Evolutionary conservation across 1,140 invertebrate species (phyloP), one percentile per base, ranked within the genome.

Genomic region (Drosophila gunungcola): DNA sequence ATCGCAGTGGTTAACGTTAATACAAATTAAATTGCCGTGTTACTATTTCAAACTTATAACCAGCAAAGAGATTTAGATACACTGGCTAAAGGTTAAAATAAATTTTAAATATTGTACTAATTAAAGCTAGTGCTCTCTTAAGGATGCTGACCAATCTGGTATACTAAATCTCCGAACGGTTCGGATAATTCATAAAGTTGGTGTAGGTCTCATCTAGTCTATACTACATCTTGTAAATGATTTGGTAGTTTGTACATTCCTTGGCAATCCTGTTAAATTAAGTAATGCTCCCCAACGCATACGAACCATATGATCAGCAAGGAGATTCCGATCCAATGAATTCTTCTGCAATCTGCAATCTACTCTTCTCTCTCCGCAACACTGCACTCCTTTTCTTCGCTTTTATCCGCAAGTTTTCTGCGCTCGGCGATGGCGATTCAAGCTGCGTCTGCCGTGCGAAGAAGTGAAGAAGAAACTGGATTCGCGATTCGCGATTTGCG

Each of bases 391-490:
- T 74, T 45, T 80, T 60, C 57, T 57, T 74, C 65, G 61, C 69
- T 84, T 70, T 48, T 52, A 64, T 64, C 58, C 56, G 64, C 64
- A 46, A 42, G 16, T 21, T 65, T 65, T 64, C 32, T 32, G 62
- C 51, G 58, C 39, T 58, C 58, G 51, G 36, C 65, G 48, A 52
- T 60, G 48, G 48, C 48, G 43, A 46, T 27, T 25, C 29, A 62
- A 38, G 54, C 39, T 72, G 43, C 53, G 49, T 75, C 73, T 75
- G 73, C 70, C 61, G 72, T 64, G 70, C 49, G 57, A 72, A 58
- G 68, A 73, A 75, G 82, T 88, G 79, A 88, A 86, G 84, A 88
- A 88, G 83, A 86, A 86, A 86, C 83, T 86, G 83, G 83, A 86
- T 88, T 86, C 79, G 79, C 63, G 63, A 65, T 36, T 67, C 45